phyloP scores from a whole-genome alignment of 2,797 vertebrate genomes.

The Pangasius larnaudii region DNA sequence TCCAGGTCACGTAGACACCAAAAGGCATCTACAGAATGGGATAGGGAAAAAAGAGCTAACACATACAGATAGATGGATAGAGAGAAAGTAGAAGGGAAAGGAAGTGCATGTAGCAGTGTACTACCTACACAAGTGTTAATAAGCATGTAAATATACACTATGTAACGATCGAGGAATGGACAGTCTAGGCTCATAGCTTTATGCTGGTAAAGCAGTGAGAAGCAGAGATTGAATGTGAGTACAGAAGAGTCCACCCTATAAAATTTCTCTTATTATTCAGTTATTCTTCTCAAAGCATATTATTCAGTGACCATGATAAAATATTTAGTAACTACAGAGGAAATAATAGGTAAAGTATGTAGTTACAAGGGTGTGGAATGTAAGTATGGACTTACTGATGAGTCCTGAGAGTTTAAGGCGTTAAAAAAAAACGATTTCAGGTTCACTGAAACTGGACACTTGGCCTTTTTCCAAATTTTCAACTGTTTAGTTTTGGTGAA shows the following conservation, averaged over 20 bases:
- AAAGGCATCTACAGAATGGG: conserved; percentile 18
- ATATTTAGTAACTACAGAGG: not conserved
- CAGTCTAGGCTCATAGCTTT: not conserved
- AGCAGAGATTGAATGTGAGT: not conserved
- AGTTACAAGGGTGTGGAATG: not conserved
- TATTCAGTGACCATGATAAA: not conserved
- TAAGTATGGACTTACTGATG: not conserved
- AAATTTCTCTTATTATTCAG: not conserved
- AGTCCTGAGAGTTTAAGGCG: not conserved
- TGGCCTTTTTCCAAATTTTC: not conserved
- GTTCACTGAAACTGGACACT: not conserved
- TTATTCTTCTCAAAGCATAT: not conserved
- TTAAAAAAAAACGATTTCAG: not conserved
- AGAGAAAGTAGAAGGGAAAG: not conserved
- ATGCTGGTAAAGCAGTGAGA: not conserved
- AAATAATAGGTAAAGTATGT: not conserved
- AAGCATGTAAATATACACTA: not conserved
- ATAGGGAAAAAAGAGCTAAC: conserved; percentile 10
- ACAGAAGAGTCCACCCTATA: not conserved
- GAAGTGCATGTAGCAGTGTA: not conserved
- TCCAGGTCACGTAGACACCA: conserved; percentile 43
- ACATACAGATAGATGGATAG: not conserved
- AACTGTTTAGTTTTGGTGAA: not conserved
- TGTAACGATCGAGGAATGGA: not conserved
- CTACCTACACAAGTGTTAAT: not conserved